Evolutionary conservation across 2,888 invertebrate genomes (phyloP).

Genomic region (Deilephila porcellus): DNA sequence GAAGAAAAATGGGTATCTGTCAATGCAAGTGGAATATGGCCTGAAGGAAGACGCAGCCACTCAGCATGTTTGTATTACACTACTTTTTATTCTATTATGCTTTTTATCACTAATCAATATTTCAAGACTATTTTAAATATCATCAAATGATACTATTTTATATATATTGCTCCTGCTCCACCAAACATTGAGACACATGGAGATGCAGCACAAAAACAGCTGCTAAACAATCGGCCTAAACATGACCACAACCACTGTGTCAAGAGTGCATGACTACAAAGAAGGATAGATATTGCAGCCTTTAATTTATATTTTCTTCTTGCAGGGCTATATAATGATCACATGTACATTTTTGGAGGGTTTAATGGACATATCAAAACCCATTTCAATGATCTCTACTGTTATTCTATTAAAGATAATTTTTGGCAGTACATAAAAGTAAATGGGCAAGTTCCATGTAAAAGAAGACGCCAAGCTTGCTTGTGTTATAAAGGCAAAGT

Average conservation of each 20-base stretch:
- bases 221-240: too few relatives aligned
- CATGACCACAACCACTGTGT: too few relatives aligned
- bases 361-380: conserved; percentile 90
- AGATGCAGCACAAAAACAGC: too few relatives aligned
- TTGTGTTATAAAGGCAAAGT: conserved; percentile 89
- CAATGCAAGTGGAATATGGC: conserved; percentile 86
- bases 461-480: conserved; percentile 91
- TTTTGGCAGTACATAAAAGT: conserved; percentile 86
- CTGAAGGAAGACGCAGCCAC: conserved; percentile 94
- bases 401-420: conserved; percentile 87
- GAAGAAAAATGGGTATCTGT: conserved; percentile 88
- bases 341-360: conserved; percentile 96
- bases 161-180: too few relatives aligned
- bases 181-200: too few relatives aligned
- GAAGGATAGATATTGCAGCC: too few relatives aligned
- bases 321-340: conserved; percentile 90
- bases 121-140: too few relatives aligned
- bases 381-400: conserved; percentile 94
- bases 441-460: conserved; percentile 85
- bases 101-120: too few relatives aligned
- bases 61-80: conserved; percentile 90
- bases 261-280: too few relatives aligned
- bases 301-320: conserved; percentile 44
- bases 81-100: too few relatives aligned
- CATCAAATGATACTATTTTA: too few relatives aligned